Evolutionary conservation across 2,113 vertebrate genomes (phyloP).

Genomic region (Parus major): DNA sequence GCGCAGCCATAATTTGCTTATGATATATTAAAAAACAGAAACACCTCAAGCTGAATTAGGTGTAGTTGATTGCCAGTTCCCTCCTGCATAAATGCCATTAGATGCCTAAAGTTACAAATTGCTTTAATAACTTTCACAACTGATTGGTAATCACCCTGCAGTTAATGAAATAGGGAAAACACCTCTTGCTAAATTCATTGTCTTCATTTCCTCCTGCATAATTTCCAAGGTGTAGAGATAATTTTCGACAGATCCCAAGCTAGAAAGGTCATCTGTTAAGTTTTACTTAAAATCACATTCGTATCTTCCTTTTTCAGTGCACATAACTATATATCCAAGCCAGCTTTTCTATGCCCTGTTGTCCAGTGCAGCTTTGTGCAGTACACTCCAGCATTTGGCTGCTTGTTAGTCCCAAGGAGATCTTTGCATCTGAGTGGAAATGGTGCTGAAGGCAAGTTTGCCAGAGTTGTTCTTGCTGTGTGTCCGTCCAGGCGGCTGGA

Average conservation of each 20-base stretch:
- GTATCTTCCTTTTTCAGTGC: neutral
- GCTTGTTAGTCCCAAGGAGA: neutral
- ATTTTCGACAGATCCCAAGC: neutral
- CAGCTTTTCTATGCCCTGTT: neutral
- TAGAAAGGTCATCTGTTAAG: neutral
- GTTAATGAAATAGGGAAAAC: conserved; percentile 25
- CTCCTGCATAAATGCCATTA: conserved; percentile 11
- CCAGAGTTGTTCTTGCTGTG: neutral
- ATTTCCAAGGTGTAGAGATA: neutral
- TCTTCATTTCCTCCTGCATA: conserved; percentile 20
- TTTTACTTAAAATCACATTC: neutral
- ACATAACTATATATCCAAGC: neutral
- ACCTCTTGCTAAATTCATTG: neutral
- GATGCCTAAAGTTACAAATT: conserved; percentile 36
- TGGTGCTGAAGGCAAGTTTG: neutral
- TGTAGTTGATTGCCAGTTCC: conserved; percentile 12
- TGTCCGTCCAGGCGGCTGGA: neutral
- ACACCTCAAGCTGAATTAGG: neutral
- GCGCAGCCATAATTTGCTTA: neutral
- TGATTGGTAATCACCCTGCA: conserved; percentile 16
- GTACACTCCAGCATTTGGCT: neutral
- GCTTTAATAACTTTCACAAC: conserved; percentile 49
- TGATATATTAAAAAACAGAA: neutral
- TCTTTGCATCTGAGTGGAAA: neutral
- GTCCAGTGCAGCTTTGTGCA: neutral